phyloP scores from a whole-genome alignment of 2,113 vertebrate genomes.

The Caranx melampygus region DNA sequence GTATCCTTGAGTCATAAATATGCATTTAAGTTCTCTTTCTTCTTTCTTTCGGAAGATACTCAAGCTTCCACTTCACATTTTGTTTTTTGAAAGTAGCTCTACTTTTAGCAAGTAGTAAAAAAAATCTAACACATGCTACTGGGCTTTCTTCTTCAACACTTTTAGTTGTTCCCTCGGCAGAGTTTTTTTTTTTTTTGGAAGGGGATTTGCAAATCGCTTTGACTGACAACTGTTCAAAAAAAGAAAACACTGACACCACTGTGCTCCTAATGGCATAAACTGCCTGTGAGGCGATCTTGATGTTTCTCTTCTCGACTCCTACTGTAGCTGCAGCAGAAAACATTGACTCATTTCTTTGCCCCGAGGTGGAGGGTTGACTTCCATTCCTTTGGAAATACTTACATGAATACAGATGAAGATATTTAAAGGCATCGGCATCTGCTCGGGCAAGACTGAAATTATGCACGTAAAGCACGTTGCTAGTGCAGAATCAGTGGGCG shows the following conservation, averaged over 20 bases:
- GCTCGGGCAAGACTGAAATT: slow-evolving; percentile 60
- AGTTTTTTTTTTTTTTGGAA: slow-evolving; percentile 10
- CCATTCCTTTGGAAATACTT: slow-evolving; percentile 71
- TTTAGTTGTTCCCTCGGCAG: slow-evolving; percentile 24
- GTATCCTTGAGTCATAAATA: slow-evolving; percentile 30
- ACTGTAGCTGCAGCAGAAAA: slow-evolving; percentile 67
- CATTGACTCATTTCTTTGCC: slow-evolving; percentile 74
- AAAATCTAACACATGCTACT: not conserved
- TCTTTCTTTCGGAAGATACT: not conserved
- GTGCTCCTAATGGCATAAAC: slow-evolving; percentile 61
- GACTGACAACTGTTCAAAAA: slow-evolving; percentile 61
- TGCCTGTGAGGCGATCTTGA: slow-evolving; percentile 63
- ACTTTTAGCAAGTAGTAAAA: not conserved
- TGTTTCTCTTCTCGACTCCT: slow-evolving; percentile 62
- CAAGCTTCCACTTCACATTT: not conserved
- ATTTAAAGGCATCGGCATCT: slow-evolving; percentile 75
- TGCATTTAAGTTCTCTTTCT: not conserved
- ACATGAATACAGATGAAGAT: slow-evolving; percentile 81
- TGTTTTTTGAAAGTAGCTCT: slow-evolving; percentile 14
- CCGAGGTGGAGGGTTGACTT: slow-evolving; percentile 71
- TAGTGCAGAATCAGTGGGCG: slow-evolving; percentile 69
- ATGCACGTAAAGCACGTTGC: slow-evolving; percentile 59
- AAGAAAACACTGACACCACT: slow-evolving; percentile 19
- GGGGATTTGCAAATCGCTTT: slow-evolving; percentile 30
- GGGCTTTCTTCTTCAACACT: slow-evolving; percentile 4